These are phyloP conservation scores for Montipora efflorescens DNA, from an alignment of 64 coral and sea anemone species.

Conservation along the genomic window DNA sequence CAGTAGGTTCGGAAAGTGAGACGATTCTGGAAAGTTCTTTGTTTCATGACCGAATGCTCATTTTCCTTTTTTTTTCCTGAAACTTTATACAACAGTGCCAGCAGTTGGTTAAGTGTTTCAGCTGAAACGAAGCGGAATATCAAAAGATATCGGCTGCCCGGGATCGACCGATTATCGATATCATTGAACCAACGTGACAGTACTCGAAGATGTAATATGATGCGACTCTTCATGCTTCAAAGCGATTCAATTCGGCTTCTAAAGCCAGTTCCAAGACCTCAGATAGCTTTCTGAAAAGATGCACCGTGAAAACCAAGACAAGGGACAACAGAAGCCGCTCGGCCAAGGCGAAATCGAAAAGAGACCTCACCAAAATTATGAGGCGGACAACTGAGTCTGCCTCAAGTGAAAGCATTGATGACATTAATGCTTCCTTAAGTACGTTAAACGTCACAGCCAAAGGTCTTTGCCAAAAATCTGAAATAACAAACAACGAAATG, in stretches of 20 bases:
- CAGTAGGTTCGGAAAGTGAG: background rate
- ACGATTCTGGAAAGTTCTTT: background rate
- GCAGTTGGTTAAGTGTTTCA: background rate
- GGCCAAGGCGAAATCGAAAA: background rate
- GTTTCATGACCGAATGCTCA: background rate
- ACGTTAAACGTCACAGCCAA: background rate
- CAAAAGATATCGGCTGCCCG: background rate
- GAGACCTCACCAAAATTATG: background rate
- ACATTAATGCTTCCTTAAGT: background rate
- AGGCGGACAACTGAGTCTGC: background rate
- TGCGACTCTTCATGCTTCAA: background rate
- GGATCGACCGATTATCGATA: background rate
- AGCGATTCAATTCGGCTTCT: background rate
- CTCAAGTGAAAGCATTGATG: background rate
- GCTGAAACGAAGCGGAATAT: background rate
- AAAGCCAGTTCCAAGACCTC: background rate
- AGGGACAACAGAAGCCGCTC: background rate
- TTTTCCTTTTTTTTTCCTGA: background rate
- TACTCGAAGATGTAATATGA: background rate
- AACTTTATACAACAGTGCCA: background rate
- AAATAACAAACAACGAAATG: background rate
- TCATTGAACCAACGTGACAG: background rate
- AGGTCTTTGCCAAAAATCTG: background rate
- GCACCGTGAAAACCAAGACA: too few species aligned
- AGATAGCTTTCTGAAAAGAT: too few species aligned